Evolutionary conservation across 2,888 invertebrate species (phyloP).

Genomic region (Matsumyia berberina): DNA sequence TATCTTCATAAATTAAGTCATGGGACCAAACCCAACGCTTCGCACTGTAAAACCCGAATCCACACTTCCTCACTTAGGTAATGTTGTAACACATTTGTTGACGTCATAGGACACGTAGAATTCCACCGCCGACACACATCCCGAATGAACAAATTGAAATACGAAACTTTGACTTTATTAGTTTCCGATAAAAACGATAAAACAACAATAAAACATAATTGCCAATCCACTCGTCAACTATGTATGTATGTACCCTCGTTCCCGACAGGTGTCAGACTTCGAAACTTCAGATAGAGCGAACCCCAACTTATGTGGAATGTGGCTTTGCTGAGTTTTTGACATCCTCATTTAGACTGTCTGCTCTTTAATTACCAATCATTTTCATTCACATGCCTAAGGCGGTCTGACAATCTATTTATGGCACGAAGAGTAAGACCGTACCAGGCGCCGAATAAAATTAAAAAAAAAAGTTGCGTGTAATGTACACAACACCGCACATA

Average conservation of each 20-base stretch:
- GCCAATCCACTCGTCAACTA: background rate
- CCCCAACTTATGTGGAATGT: conserved; percentile 3
- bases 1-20: too few relatives aligned
- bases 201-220: background rate
- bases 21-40: too few relatives aligned
- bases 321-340: conserved; percentile 29
- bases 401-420: conserved; percentile 15
- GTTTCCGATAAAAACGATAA: too few relatives aligned
- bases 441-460: conserved; percentile 37
- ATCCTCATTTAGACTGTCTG: conserved; percentile 37
- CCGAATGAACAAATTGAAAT: too few relatives aligned
- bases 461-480: conserved; percentile 40
- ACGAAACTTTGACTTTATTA: too few relatives aligned
- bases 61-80: too few relatives aligned
- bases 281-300: background rate
- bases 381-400: background rate
- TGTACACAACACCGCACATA: background rate
- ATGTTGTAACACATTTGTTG: too few relatives aligned
- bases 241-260: too few relatives aligned
- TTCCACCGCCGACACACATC: too few relatives aligned
- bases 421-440: conserved; percentile 17
- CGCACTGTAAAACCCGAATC: too few relatives aligned
- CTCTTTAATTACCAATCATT: conserved; percentile 49
- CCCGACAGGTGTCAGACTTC: conserved; percentile 2
- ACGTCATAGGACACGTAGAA: too few relatives aligned